These are phyloP conservation scores for Geopemphigus sp. DNA, from an alignment of 1,140 invertebrate genomes.

Conservation along the genomic window DNA sequence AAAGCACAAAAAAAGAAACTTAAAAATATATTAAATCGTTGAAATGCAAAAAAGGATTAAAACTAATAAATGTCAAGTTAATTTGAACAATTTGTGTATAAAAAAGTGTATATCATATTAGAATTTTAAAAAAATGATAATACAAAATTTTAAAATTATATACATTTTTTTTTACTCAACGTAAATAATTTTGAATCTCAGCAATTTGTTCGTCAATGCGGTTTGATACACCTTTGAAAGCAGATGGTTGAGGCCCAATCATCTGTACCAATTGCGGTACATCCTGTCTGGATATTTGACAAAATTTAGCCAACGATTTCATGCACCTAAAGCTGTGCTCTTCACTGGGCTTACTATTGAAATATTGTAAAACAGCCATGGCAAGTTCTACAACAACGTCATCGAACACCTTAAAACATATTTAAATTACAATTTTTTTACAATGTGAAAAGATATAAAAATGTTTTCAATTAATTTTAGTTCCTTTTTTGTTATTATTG, in stretches of 20 bases:
- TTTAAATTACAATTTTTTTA: background rate
- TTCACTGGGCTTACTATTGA: conserved; percentile 75
- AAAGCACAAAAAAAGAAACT: background rate
- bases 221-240: conserved; percentile 76
- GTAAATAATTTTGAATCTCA: conserved; percentile 50
- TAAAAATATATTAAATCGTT: conserved; percentile 24
- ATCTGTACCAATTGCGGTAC: conserved; percentile 86
- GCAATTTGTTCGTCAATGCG: conserved; percentile 75
- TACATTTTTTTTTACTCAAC: background rate
- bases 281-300: conserved; percentile 74
- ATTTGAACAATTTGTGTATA: conserved; percentile 10
- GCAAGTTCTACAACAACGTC: conserved; percentile 88
- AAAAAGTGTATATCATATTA: conserved; percentile 1
- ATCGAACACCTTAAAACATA: conserved; percentile 75
- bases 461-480: background rate
- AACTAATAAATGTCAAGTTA: conserved; percentile 34
- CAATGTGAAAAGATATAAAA: background rate
- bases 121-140: conserved; percentile 25
- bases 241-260: conserved; percentile 83
- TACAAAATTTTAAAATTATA: background rate
- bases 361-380: conserved; percentile 88
- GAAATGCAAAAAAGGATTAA: conserved; percentile 33
- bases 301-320: conserved; percentile 77
- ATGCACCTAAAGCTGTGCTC: conserved; percentile 75
- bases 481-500: background rate